phyloP scores from a whole-genome alignment of 2,888 invertebrate species.

The Chrysolina americana region DNA sequence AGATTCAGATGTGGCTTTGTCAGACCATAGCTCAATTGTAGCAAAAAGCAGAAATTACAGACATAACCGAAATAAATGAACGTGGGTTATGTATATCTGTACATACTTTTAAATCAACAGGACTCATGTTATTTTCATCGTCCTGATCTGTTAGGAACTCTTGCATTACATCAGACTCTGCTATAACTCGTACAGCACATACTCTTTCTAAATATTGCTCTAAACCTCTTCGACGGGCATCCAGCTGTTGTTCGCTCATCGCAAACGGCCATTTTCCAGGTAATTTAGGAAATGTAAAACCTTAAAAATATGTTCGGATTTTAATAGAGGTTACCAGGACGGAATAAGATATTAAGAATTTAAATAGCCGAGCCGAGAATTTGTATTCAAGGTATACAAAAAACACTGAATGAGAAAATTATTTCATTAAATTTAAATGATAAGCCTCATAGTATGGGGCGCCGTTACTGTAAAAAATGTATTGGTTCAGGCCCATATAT shows the following conservation, averaged over 20 bases:
- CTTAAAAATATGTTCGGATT: constrained; percentile 62
- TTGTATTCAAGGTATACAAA: no score
- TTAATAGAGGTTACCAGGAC: no score
- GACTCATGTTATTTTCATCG: constrained; percentile 79
- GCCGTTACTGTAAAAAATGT: no score
- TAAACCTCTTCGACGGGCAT: constrained; percentile 92
- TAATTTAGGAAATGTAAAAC: constrained; percentile 96
- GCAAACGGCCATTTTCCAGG: constrained; percentile 99
- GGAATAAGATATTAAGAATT: no score
- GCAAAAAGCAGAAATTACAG: no score
- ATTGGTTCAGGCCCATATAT: no score
- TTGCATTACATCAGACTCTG: constrained; percentile 97
- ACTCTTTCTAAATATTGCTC: constrained; percentile 99
- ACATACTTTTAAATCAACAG: constrained; percentile 79
- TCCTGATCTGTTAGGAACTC: constrained; percentile 96
- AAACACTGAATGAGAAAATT: no score
- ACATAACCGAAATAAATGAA: no score
- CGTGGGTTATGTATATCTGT: background rate
- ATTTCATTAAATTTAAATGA: no score
- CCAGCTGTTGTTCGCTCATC: constrained; percentile 97
- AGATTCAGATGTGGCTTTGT: no score
- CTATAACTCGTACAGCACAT: constrained; percentile 97
- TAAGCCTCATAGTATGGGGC: background rate
- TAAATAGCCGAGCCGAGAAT: no score
- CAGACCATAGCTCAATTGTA: background rate